These are phyloP conservation scores for Cranoglanis bouderius DNA, from an alignment of 2,113 vertebrate species.

Conservation along the genomic window DNA sequence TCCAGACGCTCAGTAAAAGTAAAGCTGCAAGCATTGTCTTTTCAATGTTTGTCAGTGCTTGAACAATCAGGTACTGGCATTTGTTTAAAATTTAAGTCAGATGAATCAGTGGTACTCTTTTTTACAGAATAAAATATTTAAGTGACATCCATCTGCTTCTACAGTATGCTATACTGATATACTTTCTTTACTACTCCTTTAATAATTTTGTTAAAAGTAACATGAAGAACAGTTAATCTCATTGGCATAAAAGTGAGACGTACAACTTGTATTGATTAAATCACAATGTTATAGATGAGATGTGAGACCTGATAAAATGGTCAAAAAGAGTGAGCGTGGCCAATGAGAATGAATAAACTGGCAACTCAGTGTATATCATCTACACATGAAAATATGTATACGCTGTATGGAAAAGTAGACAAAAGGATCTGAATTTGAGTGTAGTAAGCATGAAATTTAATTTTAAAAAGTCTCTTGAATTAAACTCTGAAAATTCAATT, in stretches of 20 bases:
- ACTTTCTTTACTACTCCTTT: neutral
- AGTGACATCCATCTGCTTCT: neutral
- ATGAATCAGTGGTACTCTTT: neutral
- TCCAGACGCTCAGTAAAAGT: neutral
- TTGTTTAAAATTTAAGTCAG: neutral
- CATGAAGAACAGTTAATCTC: neutral
- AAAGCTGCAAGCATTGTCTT: neutral
- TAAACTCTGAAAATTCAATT: neutral
- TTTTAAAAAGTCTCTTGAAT: no score
- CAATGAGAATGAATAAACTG: conserved; percentile 1
- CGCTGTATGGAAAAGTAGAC: neutral
- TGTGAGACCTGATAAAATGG: neutral
- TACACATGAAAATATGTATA: neutral
- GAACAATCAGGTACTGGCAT: neutral
- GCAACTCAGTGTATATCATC: neutral
- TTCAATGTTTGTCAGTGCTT: neutral
- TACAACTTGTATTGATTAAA: neutral
- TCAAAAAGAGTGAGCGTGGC: neutral
- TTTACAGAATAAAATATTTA: neutral
- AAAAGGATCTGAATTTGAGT: conserved; percentile 20
- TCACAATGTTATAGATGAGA: neutral
- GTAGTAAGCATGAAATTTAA: neutral
- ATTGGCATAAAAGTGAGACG: neutral
- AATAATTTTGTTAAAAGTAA: neutral
- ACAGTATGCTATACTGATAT: neutral